phyloP scores from a whole-genome alignment of 2,888 invertebrate genomes.

The Phalangium opilio region DNA sequence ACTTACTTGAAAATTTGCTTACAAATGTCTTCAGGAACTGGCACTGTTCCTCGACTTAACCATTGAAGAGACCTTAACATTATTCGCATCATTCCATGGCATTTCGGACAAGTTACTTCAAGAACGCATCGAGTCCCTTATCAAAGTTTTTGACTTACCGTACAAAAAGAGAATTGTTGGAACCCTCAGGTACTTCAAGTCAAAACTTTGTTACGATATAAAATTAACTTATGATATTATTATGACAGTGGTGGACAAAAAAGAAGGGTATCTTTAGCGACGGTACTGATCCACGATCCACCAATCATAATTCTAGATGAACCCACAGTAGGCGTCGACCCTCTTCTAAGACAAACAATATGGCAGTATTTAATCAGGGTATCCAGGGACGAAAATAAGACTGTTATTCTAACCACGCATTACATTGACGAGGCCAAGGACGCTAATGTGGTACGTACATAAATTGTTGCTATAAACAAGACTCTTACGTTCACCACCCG shows the following conservation, averaged over 20 bases:
- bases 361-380: conserved; percentile 87
- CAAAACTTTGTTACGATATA: too few species aligned
- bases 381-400: conserved; percentile 74
- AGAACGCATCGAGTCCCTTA: conserved; percentile 28
- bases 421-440: conserved; percentile 75
- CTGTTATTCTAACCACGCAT: conserved; percentile 87
- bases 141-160: conserved; percentile 32
- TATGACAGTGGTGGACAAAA: conserved; percentile 61
- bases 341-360: conserved; percentile 54
- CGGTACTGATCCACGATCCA: conserved; percentile 82
- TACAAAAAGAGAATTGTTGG: conserved; percentile 36
- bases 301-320: conserved; percentile 80
- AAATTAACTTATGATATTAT: too few species aligned
- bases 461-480: too few species aligned
- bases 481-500: too few species aligned
- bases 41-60: conserved; percentile 45
- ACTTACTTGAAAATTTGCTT: neutral
- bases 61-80: conserved; percentile 86
- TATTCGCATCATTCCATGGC: conserved; percentile 89
- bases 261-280: conserved; percentile 76
- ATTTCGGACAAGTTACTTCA: conserved; percentile 68
- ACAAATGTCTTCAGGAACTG: conserved; percentile 24
- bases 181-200: conserved; percentile 26
- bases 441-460: conserved; percentile 18
- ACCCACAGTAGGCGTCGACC: conserved; percentile 85